phyloP scores from a whole-genome alignment of 2,888 invertebrate species.

The Tholera decimalis region DNA sequence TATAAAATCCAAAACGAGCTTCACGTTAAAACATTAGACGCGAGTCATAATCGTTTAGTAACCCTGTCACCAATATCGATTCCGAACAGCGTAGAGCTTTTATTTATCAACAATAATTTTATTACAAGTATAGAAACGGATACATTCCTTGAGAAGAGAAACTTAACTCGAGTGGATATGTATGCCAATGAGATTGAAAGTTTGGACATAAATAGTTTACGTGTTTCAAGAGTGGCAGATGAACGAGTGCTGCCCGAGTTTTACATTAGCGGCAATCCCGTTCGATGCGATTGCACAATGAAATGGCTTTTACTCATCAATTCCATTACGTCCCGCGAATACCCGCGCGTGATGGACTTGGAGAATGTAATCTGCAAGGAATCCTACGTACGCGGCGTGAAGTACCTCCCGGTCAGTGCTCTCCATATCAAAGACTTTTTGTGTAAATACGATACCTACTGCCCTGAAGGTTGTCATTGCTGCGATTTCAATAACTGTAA shows the following conservation, averaged over 20 bases:
- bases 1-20: slow-evolving; percentile 96
- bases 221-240: slow-evolving; percentile 93
- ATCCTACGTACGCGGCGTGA: slow-evolving; percentile 95
- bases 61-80: slow-evolving; percentile 95
- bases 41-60: slow-evolving; percentile 96
- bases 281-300: slow-evolving; percentile 98
- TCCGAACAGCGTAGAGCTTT: slow-evolving; percentile 96
- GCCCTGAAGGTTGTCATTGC: slow-evolving; percentile 97
- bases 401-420: slow-evolving; percentile 94
- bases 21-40: slow-evolving; percentile 96
- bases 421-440: slow-evolving; percentile 96
- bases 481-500: slow-evolving; percentile 99
- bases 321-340: slow-evolving; percentile 95
- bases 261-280: slow-evolving; percentile 98
- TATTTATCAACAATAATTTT: slow-evolving; percentile 97
- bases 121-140: slow-evolving; percentile 95
- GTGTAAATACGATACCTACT: slow-evolving; percentile 97
- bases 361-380: slow-evolving; percentile 97
- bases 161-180: slow-evolving; percentile 96
- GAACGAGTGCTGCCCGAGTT: slow-evolving; percentile 96
- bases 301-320: slow-evolving; percentile 98
- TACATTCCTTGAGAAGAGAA: slow-evolving; percentile 96
- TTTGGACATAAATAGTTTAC: slow-evolving; percentile 95
- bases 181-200: slow-evolving; percentile 96
- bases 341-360: slow-evolving; percentile 97